These are phyloP conservation scores for Andrena hattorfiana DNA, from an alignment of 2,888 invertebrate species.

Conservation along the genomic window DNA sequence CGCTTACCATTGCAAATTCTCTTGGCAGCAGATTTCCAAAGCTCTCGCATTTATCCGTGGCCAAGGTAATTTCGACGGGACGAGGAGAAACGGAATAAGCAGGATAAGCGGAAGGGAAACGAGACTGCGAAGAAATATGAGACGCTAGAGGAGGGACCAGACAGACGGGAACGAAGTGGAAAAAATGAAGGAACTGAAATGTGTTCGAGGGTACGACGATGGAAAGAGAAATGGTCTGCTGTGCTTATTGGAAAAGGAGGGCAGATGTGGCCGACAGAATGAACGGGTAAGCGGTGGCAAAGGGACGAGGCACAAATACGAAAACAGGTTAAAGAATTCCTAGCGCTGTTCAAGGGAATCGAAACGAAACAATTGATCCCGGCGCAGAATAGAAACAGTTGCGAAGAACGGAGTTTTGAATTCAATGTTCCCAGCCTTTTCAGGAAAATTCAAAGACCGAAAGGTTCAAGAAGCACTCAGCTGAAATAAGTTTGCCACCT, in stretches of 20 bases:
- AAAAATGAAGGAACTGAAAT: conserved; percentile 42
- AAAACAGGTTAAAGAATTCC: conserved; percentile 11
- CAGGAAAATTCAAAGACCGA: neutral
- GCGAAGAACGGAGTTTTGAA: neutral
- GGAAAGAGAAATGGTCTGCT: conserved; percentile 7
- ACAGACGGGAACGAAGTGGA: conserved; percentile 38
- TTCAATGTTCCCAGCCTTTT: neutral
- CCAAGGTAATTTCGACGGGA: conserved; percentile 56
- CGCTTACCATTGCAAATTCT: conserved; percentile 67
- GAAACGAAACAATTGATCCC: conserved; percentile 13
- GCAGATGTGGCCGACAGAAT: neutral
- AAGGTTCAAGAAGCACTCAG: neutral
- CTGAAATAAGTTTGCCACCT: neutral
- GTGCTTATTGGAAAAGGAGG: neutral
- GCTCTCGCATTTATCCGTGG: conserved; percentile 57
- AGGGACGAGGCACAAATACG: neutral
- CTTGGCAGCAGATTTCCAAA: conserved; percentile 56
- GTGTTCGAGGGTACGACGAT: conserved; percentile 8
- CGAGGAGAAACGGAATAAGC: conserved; percentile 44
- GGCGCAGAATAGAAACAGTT: neutral
- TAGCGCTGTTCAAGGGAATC: neutral
- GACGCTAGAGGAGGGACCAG: conserved; percentile 12
- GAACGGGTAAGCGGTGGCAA: conserved; percentile 11
- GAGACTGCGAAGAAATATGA: conserved; percentile 40
- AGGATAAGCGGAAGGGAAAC: conserved; percentile 38